Percentiles rank a stretch among this genome's conserved stretches.
Evolutionary conservation across 2,888 invertebrate species (phyloP).

Genomic region (Mythimna vitellina): DNA sequence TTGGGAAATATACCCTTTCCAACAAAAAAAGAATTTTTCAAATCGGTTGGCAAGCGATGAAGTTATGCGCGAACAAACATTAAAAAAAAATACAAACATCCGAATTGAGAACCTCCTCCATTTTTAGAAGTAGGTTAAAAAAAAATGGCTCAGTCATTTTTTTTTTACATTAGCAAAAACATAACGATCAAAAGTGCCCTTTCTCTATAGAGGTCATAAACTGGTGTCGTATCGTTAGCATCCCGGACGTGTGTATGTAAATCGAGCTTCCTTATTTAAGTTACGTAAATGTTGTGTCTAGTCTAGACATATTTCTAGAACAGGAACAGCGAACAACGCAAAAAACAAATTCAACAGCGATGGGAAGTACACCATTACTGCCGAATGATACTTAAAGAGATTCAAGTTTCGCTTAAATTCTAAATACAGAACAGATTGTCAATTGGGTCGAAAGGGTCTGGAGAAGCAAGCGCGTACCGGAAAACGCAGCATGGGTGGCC

Average conservation of each 20-base stretch:
- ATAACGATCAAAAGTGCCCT: constrained; percentile 55
- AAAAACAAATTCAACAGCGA: not conserved
- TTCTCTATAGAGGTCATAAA: constrained; percentile 39
- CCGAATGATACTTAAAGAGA: not conserved
- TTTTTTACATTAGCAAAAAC: constrained; percentile 43
- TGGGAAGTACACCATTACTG: not conserved
- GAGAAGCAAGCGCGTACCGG: no score
- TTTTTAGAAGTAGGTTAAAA: no score
- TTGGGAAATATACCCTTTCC: no score
- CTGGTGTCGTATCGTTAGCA: constrained; percentile 46
- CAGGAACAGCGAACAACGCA: not conserved
- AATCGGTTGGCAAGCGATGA: no score
- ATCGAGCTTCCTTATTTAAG: constrained; percentile 49
- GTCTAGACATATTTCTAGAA: not conserved
- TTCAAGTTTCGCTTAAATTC: not conserved
- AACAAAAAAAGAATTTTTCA: no score
- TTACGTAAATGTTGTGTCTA: constrained; percentile 3
- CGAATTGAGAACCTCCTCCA: no score
- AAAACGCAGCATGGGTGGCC: no score
- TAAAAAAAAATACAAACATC: no score
- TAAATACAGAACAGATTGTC: no score
- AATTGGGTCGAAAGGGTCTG: no score
- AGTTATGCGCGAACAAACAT: no score
- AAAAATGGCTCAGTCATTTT: no score
- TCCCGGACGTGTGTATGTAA: constrained; percentile 42